Evolutionary conservation across 2,797 vertebrate genomes (phyloP).

Genomic region (Danio kyathit): DNA sequence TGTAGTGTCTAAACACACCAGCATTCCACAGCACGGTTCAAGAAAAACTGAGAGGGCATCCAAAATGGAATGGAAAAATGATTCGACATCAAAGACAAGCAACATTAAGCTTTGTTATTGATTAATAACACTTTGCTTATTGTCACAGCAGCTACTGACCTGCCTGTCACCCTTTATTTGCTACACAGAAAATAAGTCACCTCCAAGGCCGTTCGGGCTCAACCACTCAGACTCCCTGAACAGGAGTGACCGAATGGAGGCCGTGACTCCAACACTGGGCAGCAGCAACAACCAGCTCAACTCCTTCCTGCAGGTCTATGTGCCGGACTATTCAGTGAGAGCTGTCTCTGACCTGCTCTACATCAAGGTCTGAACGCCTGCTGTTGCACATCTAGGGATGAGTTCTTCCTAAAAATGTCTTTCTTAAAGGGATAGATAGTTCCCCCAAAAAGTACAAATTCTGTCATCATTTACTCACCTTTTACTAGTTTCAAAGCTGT

Average conservation of each 20-base stretch:
- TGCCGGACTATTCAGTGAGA: conserved; percentile 94
- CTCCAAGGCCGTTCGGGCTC: conserved; percentile 84
- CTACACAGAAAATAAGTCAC: conserved; percentile 84
- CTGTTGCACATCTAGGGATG: neutral
- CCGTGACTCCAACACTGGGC: conserved; percentile 77
- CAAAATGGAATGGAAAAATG: conserved; percentile 11
- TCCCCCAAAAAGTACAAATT: no score
- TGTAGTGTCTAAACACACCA: conserved; percentile 12
- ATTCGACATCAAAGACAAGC: conserved; percentile 21
- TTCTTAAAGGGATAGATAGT: no score
- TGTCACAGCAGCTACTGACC: conserved; percentile 41
- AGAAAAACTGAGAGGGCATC: neutral
- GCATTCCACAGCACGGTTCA: conserved; percentile 9
- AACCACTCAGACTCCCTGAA: conserved; percentile 86
- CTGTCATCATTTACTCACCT: no score
- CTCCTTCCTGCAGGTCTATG: conserved; percentile 87
- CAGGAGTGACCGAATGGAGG: conserved; percentile 80
- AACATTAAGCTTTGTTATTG: conserved; percentile 41
- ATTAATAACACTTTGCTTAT: neutral
- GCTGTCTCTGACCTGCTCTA: conserved; percentile 93
- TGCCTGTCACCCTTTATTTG: conserved; percentile 49
- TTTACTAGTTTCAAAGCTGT: no score
- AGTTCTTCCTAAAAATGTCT: no score
- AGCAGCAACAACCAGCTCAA: conserved; percentile 90
- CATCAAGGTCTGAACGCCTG: conserved; percentile 86